Percentiles rank a stretch among this genome's conserved stretches.
Conservation (phyloP, 2,888 invertebrate genomes). For the Acanthococcus lagerstroemiae region DNA sequence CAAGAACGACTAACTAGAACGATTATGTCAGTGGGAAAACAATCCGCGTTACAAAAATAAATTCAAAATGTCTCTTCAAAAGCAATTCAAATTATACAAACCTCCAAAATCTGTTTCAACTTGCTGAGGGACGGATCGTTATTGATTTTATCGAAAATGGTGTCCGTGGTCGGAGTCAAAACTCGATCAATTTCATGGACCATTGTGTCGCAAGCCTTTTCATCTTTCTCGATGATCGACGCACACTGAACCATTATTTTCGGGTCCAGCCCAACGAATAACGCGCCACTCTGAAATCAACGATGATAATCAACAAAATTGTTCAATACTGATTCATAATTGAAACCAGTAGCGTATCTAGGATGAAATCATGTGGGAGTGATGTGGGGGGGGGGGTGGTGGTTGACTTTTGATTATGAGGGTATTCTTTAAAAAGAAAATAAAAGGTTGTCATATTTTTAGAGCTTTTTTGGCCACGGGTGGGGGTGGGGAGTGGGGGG, state of each 20-base stretch:
- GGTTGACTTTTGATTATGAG: too few species aligned
- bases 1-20: neutral
- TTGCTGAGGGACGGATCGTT: slow-evolving; percentile 44
- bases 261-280: slow-evolving; percentile 49
- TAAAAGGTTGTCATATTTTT: too few species aligned
- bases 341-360: too few species aligned
- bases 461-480: too few species aligned
- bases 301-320: neutral
- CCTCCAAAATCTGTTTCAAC: slow-evolving; percentile 43
- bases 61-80: neutral
- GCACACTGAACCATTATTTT: slow-evolving; percentile 60
- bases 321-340: neutral
- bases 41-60: neutral
- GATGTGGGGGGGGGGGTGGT: too few species aligned
- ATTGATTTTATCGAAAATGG: slow-evolving; percentile 46
- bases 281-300: slow-evolving; percentile 16
- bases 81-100: slow-evolving; percentile 33
- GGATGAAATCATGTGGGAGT: too few species aligned
- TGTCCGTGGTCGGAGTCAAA: slow-evolving; percentile 46
- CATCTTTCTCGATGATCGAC: slow-evolving; percentile 50
- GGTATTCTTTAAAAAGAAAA: too few species aligned
- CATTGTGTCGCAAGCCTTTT: slow-evolving; percentile 57
- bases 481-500: too few species aligned
- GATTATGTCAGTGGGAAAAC: neutral
- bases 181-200: slow-evolving; percentile 56